phyloP scores from a whole-genome alignment of 2,797 vertebrate genomes.

The Macropus fuliginosus region DNA sequence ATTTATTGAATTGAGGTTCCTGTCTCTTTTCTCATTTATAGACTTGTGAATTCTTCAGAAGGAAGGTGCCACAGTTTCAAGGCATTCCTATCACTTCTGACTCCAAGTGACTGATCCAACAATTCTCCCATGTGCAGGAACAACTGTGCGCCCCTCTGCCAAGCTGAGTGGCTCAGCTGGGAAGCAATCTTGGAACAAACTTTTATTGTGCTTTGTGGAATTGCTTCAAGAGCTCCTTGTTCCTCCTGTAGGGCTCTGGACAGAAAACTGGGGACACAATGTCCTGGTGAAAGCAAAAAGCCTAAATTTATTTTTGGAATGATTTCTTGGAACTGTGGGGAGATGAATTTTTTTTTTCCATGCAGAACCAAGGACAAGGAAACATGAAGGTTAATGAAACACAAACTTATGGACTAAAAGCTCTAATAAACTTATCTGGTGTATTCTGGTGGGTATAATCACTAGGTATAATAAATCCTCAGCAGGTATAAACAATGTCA shows the following conservation, averaged over 20 bases:
- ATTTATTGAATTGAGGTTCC: background rate
- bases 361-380: constrained; percentile 64
- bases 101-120: constrained; percentile 45
- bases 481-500: constrained; percentile 64
- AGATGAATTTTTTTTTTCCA: constrained; percentile 50
- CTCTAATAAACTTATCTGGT: constrained; percentile 29
- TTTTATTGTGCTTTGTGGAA: constrained; percentile 44
- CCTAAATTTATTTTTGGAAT: constrained; percentile 77
- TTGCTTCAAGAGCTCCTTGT: constrained; percentile 60
- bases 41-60: constrained; percentile 53
- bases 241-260: constrained; percentile 61
- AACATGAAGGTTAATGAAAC: constrained; percentile 58
- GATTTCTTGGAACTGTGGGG: constrained; percentile 69
- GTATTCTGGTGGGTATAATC: constrained; percentile 64
- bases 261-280: constrained; percentile 71
- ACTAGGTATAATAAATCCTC: constrained; percentile 61
- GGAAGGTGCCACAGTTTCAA: constrained; percentile 53
- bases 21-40: background rate
- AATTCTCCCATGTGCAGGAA: constrained; percentile 58
- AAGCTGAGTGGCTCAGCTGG: constrained; percentile 53
- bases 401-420: constrained; percentile 43
- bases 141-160: constrained; percentile 38
- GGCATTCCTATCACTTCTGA: constrained; percentile 15
- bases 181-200: constrained; percentile 48
- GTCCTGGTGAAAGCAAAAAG: constrained; percentile 68